Evolutionary conservation across 1,140 invertebrate genomes (phyloP), one percentile per base, ranked within the genome.

Genomic region (Halictus rubicundus): DNA sequence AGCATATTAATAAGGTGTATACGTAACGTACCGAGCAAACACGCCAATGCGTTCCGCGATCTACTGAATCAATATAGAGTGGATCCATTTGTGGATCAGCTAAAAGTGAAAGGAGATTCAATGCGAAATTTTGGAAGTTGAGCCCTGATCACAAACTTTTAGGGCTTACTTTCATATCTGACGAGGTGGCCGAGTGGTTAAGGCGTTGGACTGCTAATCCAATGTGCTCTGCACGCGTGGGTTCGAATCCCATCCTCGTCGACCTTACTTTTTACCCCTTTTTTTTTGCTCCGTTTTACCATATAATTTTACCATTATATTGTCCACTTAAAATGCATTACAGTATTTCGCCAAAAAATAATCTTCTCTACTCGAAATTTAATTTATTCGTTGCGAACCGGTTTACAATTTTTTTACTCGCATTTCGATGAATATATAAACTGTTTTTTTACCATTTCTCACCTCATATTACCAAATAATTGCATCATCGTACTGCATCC

Each of bases 181-280:
- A 96, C 96, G 96, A 96, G 96, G 96, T 96, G 96, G 96, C 96
- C 96, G 96, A 96, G 96, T 96, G 96, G 96, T 96, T 96, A 96
- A 96, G 96, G 96, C 96, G 96, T 96, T 96, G 96, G 96, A 96
- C 96, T 96, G 96, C 96, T 96, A 96, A 95, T 95, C 94, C 94
- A 95, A 94, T 95, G 94, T 94, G 94, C 94, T 95, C 94, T 95
- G 94, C 96, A 96, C 96, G 96, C 96, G 96, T 96, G 96, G 96
- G 96, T 96, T 96, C 96, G 96, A 96, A 96, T 96, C 96, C 96
- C 96, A 96, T 96, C 96, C 96, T 96, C 95, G 95, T 96, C 96
- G 96, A 46, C 71, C 16, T 77, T 83, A 72, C 83, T 74, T 87
- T 59, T 80, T 66, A 14, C 3, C 59, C 49, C 59, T 66, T 46